Base-by-base conservation (phyloP, 1,140 invertebrate species). In the Tetragonula clypearis region DNA sequence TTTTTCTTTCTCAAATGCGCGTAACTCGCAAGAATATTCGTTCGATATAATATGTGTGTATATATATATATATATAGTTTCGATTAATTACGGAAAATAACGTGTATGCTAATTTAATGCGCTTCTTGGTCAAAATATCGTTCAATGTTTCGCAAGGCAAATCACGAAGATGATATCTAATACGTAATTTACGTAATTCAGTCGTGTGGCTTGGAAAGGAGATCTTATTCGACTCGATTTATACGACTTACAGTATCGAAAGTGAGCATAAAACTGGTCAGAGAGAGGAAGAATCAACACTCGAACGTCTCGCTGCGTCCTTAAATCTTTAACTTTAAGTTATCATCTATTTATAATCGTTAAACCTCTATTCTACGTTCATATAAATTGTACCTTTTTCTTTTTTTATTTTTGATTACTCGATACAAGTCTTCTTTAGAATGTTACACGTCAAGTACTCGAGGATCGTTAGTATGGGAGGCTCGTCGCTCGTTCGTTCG, bases 211-310 rank as follows among this genome's bases (percentile, higher is more conserved):
- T 78, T 55, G 56, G 30, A 71, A 26, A 53, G 15, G 66, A 69
- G 81, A 77, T 82, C 73, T 68, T 69, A 41, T n/a, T 23, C 55
- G 62, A 6, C 58, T 49, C 14, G 26, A 5, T 68, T 68, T 55
- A 23, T 53, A 26, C 56, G 73, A 41, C 55, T 30, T 21, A 14
- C 17, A 5, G 30, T 53, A 56, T 71, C n/a, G 35, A 49, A 41
- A 58, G 65, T 84, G 82, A 79, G 77, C 76, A 41, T 55, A 72
- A 84, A 65, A 84, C 76, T 84, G 82, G 82, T 79, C 82, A 79
- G 68, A 78, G 30, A 6, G 26, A 49, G 58, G 35, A 58, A 49
- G n/a, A 73, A 35, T 62, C 15, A 73, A 79, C 23, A 1, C 41
- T 9, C 14, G 53, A 55, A 14, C 26, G 19, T 68, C 35, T 35